A percentile compares a stretch with the other conserved stretches of the same genome.
phyloP scores from a whole-genome alignment of 2,888 invertebrate genomes.

The Polia nebulosa region DNA sequence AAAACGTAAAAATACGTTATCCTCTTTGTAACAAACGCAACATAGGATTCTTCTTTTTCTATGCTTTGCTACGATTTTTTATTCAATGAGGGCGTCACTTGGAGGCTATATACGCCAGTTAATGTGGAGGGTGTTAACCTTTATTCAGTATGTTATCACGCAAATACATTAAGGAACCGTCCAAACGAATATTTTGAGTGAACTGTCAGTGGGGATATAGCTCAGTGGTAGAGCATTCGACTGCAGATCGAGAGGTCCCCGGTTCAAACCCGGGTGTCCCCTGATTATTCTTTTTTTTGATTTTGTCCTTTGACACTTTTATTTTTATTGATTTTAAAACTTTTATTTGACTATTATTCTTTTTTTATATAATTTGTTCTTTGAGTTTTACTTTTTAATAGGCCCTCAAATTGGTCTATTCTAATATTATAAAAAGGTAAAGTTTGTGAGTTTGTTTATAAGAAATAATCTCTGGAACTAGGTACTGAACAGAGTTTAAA shows the following conservation, averaged over 20 bases:
- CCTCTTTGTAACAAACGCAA: too few relatives aligned
- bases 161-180: background rate
- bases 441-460: too few relatives aligned
- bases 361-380: too few relatives aligned
- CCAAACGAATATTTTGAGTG: slow-evolving; percentile 45
- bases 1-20: too few relatives aligned
- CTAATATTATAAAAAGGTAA: too few relatives aligned
- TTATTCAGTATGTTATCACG: background rate
- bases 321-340: background rate
- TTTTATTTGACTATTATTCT: background rate
- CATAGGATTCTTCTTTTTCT: too few relatives aligned
- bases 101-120: background rate
- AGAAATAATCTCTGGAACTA: too few relatives aligned
- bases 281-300: slow-evolving; percentile 60
- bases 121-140: background rate
- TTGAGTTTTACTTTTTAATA: too few relatives aligned
- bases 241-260: slow-evolving; percentile 88
- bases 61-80: too few relatives aligned
- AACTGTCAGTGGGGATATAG: slow-evolving; percentile 78
- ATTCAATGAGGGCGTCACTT: too few relatives aligned
- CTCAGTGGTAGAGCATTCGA: slow-evolving; percentile 88
- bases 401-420: too few relatives aligned
- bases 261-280: slow-evolving; percentile 89
- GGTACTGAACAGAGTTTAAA: too few relatives aligned
- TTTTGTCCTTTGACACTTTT: background rate